Base-by-base conservation (phyloP, 1,140 invertebrate species). In the Dinoponera quadriceps region DNA sequence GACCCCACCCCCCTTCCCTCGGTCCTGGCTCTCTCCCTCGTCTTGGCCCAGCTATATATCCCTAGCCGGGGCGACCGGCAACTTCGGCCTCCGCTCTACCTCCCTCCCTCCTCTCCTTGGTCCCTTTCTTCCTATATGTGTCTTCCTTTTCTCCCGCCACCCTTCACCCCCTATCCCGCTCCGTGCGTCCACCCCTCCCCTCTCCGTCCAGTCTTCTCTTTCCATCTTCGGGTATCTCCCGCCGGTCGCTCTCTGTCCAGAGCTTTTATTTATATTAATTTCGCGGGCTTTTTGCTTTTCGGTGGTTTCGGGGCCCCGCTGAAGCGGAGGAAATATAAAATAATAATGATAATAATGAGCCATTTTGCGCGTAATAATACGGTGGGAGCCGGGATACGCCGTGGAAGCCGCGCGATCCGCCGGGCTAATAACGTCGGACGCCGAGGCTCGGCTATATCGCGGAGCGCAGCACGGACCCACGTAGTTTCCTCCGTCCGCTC, bases 281-380 rank as follows among this genome's bases (percentile, higher is more conserved):
- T 91, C 83, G 88, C 66, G 68, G 84, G 83, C 87, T 92, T 93
- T 93, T 93, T 92, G 87, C 90, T 93, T 93, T 91, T 91, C 82
- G 89, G 72, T 87, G 87, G 85, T 88, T 92, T 88, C 88, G 77
- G 81, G 62, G 73, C 82, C 71, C 55, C 87, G 85, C 27, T 77
- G 85, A 85, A 91, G 90, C 82, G 86, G 83, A 90, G 90, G 86
- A 92, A 93, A 92, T 93, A 93, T 93, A 90, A 93, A 93, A 93
- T 92, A 92, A 93, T 93, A 93, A 93, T 92, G 91, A 93, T 92
- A 93, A 93, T 93, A 93, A 93, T 93, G 92, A 93, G 91, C 90
- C 90, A 92, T 93, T 93, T 93, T 92, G 91, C 89, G 91, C 88
- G 91, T 93, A 93, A 93, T 93, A 92, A 93, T 91, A 93, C 82